phyloP scores from a whole-genome alignment of 2,797 vertebrate species.

The Notolabrus celidotus region DNA sequence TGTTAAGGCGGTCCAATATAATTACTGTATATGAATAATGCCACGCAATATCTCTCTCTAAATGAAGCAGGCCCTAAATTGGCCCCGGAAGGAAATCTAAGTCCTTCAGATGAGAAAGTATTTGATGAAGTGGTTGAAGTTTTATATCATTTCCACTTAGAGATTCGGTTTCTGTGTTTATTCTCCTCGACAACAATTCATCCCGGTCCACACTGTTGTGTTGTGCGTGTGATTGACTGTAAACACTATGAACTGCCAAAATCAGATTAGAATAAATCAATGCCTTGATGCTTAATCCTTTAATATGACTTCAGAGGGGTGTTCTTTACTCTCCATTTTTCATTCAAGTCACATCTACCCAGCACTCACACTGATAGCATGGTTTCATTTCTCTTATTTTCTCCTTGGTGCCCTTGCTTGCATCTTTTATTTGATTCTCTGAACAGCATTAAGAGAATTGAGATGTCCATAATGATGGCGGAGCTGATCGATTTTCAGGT shows the following conservation, averaged over 20 bases:
- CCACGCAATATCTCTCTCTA: conserved; percentile 83
- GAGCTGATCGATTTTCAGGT: conserved; percentile 33
- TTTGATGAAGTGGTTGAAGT: conserved; percentile 79
- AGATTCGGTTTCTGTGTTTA: conserved; percentile 55
- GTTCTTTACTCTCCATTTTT: conserved; percentile 23
- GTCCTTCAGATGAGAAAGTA: conserved; percentile 72
- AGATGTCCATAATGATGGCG: conserved; percentile 9
- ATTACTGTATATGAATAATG: conserved; percentile 90
- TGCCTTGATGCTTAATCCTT: conserved; percentile 14
- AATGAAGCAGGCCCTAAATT: conserved; percentile 80
- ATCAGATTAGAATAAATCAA: conserved; percentile 27
- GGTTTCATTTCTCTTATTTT: conserved; percentile 18
- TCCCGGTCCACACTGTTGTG: background rate
- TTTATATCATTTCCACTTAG: conserved; percentile 70
- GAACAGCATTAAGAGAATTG: conserved; percentile 29
- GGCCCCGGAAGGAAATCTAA: conserved; percentile 81
- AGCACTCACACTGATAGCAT: background rate
- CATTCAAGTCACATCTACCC: conserved; percentile 10
- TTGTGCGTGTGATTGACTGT: conserved; percentile 4
- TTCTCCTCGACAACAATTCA: conserved; percentile 51
- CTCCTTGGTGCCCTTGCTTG: background rate
- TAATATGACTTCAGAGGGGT: conserved; percentile 10
- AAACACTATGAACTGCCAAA: conserved; percentile 6
- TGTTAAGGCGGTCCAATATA: conserved; percentile 89
- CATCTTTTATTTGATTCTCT: conserved; percentile 17